Base-by-base conservation (phyloP, 2,888 invertebrate species). In the Eulithis prunata region DNA sequence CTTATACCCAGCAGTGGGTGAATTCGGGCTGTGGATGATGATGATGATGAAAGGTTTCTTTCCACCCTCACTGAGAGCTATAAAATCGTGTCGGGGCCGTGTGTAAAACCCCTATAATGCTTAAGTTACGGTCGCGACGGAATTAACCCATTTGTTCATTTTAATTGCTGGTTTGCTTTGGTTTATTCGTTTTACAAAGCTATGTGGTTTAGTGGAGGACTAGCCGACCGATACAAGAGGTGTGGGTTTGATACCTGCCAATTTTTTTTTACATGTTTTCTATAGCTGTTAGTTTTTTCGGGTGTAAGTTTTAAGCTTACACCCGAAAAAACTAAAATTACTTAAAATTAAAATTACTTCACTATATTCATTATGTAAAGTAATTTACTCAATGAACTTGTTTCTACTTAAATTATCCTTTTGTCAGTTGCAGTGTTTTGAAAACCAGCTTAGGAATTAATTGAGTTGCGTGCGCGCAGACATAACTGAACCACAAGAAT, bases 131-230 rank as follows among this genome's bases (percentile, higher is more conserved):
- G 59, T 0, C 13, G 43, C 43, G 47, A 11, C 32, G 62, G 54
- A 66, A 67, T 67, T 67, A 60, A 67, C 67, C 67, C 63, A 67
- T 67, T 67, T 57, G 59, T 67, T 63, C n/a, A 59, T 57, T 66
- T 59, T 57, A 57, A 68, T 57, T 68, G 67, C 67, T 64, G 51
- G 49, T 60, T 63, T 52, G 55, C 7, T 56, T 59, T 56, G 6
- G 52, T 46, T 60, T 14, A 21, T 46, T 41, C 10, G 51, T 49
- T 47, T 49, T 47, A 4, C 8, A 11, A 38, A 55, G 13, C 46
- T 47, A 2, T 47, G 21, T 47, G 47, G 14, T 47, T 47, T 4
- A 47, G 47, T 3, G 10, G 47, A 7, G 21, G 21, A 7, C 8
- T 3, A 7, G 10, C 3, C 14, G 10, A 8, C 8, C 10, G 47